phyloP scores from a whole-genome alignment of 1,140 invertebrate genomes.

The Pygmarrhopalites habei region DNA sequence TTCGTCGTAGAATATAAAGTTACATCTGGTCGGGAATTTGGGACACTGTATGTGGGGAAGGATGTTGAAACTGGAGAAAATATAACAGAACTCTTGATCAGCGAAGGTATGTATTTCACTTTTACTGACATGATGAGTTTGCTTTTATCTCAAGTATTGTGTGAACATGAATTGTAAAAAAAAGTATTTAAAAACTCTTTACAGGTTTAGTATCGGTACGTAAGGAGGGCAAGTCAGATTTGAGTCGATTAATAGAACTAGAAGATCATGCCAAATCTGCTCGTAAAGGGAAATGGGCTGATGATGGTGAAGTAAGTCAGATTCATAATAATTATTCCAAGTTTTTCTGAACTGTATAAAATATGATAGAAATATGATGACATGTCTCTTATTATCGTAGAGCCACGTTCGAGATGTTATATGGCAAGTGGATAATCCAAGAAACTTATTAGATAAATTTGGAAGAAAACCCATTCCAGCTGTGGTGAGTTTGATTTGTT shows the following conservation, averaged over 20 bases:
- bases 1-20: constrained; percentile 54
- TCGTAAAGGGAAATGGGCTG: constrained; percentile 75
- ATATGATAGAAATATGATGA: neutral
- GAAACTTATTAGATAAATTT: constrained; percentile 71
- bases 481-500: too few species aligned
- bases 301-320: constrained; percentile 19
- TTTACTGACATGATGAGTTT: too few species aligned
- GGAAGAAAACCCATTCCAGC: constrained; percentile 72
- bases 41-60: constrained; percentile 75
- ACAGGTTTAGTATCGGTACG: constrained; percentile 77
- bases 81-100: constrained; percentile 74
- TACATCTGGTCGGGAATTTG: constrained; percentile 72
- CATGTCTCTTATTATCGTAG: constrained; percentile 41
- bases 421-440: constrained; percentile 76
- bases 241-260: constrained; percentile 66
- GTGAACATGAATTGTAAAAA: too few species aligned
- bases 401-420: constrained; percentile 76
- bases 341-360: neutral
- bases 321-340: neutral
- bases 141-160: too few species aligned
- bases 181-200: too few species aligned
- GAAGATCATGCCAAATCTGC: constrained; percentile 82
- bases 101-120: too few species aligned
- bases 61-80: constrained; percentile 70
- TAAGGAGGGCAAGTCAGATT: constrained; percentile 60